Conservation (phyloP, 2,797 vertebrate species). For the Mormyrops boulengeri region DNA sequence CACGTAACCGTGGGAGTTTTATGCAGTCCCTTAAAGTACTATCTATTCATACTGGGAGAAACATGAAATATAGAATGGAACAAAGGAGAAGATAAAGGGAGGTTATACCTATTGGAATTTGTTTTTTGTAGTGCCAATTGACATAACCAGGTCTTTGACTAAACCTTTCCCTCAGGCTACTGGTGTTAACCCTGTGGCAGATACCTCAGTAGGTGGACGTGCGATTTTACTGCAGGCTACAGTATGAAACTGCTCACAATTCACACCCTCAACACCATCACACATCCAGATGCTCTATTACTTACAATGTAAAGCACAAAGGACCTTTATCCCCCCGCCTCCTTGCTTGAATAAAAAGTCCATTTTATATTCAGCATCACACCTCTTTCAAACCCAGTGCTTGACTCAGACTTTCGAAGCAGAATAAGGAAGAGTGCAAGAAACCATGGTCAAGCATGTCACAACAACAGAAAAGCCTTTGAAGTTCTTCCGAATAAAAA, state of each 20-base stretch:
- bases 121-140: not conserved
- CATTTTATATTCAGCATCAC: not conserved
- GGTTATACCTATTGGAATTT: not conserved
- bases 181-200: not conserved
- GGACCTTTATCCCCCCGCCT: not conserved
- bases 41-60: not conserved
- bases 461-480: not conserved
- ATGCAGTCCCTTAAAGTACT: not conserved
- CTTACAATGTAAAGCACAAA: not conserved
- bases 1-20: not conserved
- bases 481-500: not conserved
- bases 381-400: not conserved
- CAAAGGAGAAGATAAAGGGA: not conserved
- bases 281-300: not conserved
- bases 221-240: not conserved
- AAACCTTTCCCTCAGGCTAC: not conserved
- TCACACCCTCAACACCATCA: not conserved
- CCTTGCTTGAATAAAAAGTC: slow-evolving; percentile 9
- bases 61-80: not conserved
- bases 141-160: not conserved
- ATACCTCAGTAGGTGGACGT: not conserved
- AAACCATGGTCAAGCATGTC: not conserved
- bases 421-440: not conserved
- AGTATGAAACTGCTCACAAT: not conserved
- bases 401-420: slow-evolving; percentile 1